Conservation (phyloP, 2,113 vertebrate genomes). For the Paradisaea rubra region DNA sequence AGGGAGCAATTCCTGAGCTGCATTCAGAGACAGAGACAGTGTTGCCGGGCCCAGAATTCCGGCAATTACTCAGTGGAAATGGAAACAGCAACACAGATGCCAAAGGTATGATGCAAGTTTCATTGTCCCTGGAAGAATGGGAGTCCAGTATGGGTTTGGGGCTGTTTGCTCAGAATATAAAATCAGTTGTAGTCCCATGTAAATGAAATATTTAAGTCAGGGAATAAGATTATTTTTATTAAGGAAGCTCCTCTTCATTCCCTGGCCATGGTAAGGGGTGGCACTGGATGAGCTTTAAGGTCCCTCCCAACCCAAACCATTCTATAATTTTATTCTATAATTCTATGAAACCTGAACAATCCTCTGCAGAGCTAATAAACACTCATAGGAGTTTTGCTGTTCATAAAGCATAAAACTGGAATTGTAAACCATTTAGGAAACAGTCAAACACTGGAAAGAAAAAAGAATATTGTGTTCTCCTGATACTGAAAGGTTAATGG, state of each 20-base stretch:
- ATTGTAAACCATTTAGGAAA: background rate
- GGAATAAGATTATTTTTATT: background rate
- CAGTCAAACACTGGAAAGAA: background rate
- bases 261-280: background rate
- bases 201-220: background rate
- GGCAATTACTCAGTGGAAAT: background rate
- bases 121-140: background rate
- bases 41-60: slow-evolving; percentile 5
- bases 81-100: slow-evolving; percentile 12
- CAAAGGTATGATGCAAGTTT: slow-evolving; percentile 18
- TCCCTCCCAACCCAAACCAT: background rate
- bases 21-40: background rate
- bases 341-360: background rate
- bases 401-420: background rate
- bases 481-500: background rate
- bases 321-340: background rate
- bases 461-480: background rate
- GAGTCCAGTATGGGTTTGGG: background rate
- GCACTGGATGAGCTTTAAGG: rapidly evolving
- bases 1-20: background rate
- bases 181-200: background rate
- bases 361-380: background rate
- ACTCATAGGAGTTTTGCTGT: background rate
- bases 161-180: background rate
- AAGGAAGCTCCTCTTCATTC: background rate